Evolutionary conservation across 1,140 invertebrate species (phyloP).

Genomic region (Dendroctonus ponderosae): DNA sequence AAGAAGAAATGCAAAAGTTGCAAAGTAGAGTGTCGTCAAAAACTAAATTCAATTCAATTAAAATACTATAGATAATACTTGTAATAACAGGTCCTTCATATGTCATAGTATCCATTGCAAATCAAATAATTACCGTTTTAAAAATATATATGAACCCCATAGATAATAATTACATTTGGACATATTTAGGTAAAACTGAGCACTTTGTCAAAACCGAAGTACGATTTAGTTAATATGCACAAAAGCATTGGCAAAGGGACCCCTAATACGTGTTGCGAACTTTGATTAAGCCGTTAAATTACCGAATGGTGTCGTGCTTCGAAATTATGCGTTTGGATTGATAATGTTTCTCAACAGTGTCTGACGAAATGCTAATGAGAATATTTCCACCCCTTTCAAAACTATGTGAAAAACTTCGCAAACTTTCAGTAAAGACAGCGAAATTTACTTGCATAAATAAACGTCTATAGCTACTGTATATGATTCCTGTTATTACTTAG

Average conservation of each 20-base stretch:
- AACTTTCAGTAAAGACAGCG: constrained; percentile 12
- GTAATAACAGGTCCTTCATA: too few relatives aligned
- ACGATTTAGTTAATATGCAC: constrained; percentile 24
- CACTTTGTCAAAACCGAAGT: constrained; percentile 21
- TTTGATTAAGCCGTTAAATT: constrained; percentile 31
- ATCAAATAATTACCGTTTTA: too few relatives aligned
- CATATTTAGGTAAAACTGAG: constrained; percentile 10
- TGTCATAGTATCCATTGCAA: too few relatives aligned
- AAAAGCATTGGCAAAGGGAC: constrained; percentile 26
- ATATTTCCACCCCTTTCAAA: constrained; percentile 16
- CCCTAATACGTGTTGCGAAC: constrained; percentile 30
- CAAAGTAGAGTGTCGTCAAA: too few relatives aligned
- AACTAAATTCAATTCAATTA: too few relatives aligned
- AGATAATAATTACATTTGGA: not conserved
- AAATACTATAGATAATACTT: too few relatives aligned
- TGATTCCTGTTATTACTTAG: too few relatives aligned
- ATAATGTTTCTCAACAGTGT: constrained; percentile 24
- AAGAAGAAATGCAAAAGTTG: too few relatives aligned
- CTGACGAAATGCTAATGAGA: constrained; percentile 28
- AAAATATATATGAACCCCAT: too few relatives aligned
- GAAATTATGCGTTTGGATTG: constrained; percentile 31
- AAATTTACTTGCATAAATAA: constrained; percentile 6
- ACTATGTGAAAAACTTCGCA: constrained; percentile 1
- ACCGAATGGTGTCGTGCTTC: constrained; percentile 31
- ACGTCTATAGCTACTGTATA: too few relatives aligned